Conservation (phyloP, 2,888 invertebrate species). For the Clunio marinus region DNA sequence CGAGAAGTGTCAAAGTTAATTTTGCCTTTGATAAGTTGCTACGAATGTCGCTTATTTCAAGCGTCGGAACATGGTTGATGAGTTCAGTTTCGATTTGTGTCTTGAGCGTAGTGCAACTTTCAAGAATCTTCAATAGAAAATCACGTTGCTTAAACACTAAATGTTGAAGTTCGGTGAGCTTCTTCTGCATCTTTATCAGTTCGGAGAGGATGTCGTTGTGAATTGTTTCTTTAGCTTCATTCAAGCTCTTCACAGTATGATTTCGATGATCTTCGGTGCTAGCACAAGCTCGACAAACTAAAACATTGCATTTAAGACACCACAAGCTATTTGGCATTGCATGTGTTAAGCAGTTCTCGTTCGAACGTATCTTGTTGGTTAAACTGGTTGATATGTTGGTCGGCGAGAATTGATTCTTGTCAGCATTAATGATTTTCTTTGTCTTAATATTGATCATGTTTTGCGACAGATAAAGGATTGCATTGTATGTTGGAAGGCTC, state of each 20-base stretch:
- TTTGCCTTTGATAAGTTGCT: constrained; percentile 61
- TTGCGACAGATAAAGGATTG: constrained; percentile 63
- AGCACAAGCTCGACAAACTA: constrained; percentile 65
- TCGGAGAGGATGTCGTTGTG: constrained; percentile 63
- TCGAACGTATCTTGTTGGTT: constrained; percentile 42
- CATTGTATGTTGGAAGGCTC: constrained; percentile 63
- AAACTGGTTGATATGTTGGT: constrained; percentile 40
- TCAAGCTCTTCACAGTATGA: constrained; percentile 65
- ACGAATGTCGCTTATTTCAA: constrained; percentile 63
- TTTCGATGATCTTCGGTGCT: constrained; percentile 61
- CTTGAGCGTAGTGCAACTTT: constrained; percentile 69
- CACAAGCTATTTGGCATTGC: constrained; percentile 68
- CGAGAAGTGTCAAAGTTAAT: constrained; percentile 57
- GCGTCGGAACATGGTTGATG: constrained; percentile 62
- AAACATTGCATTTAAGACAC: constrained; percentile 63
- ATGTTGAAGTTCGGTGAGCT: constrained; percentile 66
- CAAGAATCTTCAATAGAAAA: constrained; percentile 66
- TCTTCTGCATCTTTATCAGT: constrained; percentile 63
- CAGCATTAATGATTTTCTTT: constrained; percentile 42
- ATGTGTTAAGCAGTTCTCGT: constrained; percentile 66
- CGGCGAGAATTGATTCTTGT: constrained; percentile 45
- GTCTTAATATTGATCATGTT: constrained; percentile 57
- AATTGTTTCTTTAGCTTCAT: constrained; percentile 63
- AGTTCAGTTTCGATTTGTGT: constrained; percentile 71
- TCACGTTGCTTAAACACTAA: constrained; percentile 66